These are phyloP conservation scores for Eptesicus fuscus DNA, from an alignment of 2,113 vertebrate species.

Conservation along the genomic window DNA sequence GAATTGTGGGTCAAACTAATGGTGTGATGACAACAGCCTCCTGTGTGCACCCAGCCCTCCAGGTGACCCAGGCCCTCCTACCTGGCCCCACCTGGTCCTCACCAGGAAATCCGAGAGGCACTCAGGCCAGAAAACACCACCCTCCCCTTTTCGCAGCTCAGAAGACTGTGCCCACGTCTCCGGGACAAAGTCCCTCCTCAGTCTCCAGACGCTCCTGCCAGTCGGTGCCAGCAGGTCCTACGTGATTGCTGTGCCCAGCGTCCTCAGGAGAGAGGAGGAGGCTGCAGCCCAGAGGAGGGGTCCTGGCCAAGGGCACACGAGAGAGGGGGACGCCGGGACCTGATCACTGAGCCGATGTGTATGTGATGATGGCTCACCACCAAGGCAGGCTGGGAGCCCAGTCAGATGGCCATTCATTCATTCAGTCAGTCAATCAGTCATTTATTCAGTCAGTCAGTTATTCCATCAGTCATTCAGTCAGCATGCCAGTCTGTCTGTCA, in stretches of 20 bases:
- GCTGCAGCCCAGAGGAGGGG: background rate
- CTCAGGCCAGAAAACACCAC: too few species aligned
- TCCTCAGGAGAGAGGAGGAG: background rate
- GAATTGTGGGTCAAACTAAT: background rate
- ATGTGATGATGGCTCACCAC: background rate
- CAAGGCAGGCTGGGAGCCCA: background rate
- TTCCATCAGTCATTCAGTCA: too few species aligned
- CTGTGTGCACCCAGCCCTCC: background rate
- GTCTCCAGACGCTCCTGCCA: background rate
- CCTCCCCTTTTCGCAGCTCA: too few species aligned
- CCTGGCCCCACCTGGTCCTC: background rate
- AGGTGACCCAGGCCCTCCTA: background rate
- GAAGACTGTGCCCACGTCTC: background rate
- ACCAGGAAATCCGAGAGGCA: background rate
- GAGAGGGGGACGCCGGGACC: background rate
- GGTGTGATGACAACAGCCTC: background rate
- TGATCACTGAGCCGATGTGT: too few species aligned
- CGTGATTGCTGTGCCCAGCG: rapidly evolving
- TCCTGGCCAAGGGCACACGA: background rate
- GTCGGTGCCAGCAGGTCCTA: background rate
- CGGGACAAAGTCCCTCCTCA: background rate
- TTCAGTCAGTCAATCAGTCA: too few species aligned
- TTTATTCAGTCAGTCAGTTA: too few species aligned
- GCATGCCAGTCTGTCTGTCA: background rate
- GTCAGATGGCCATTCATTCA: background rate